These are phyloP conservation scores for Ammodramus savannarum DNA, from an alignment of 2,113 vertebrate species.

Conservation along the genomic window DNA sequence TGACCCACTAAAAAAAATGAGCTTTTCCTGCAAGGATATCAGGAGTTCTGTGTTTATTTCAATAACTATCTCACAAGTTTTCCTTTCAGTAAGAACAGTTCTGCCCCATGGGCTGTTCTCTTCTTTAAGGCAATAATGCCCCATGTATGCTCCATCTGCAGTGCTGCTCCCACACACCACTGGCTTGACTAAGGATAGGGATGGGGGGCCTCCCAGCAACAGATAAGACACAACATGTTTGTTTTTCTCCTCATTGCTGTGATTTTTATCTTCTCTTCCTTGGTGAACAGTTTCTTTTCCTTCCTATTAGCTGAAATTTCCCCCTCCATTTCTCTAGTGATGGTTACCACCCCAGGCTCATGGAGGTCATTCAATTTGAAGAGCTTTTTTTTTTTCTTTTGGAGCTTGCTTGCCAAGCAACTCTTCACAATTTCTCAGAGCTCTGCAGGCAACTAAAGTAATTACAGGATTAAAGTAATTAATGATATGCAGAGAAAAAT, in stretches of 20 bases:
- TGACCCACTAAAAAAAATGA: not conserved
- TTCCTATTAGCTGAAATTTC: not conserved
- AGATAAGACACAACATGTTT: not conserved
- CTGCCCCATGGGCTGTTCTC: not conserved
- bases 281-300: not conserved
- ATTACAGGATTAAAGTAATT: constrained; percentile 68
- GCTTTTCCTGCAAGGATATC: not conserved
- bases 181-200: not conserved
- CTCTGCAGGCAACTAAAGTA: constrained; percentile 68
- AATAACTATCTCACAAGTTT: not conserved
- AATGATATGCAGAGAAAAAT: constrained; percentile 68
- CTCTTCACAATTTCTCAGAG: constrained; percentile 67
- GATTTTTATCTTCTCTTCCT: not conserved
- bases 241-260: not conserved
- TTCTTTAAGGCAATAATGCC: not conserved
- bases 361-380: not conserved
- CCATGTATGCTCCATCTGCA: not conserved
- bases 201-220: not conserved
- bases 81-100: not conserved
- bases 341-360: not conserved
- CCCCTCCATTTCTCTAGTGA: constrained; percentile 24
- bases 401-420: constrained; percentile 43
- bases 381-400: not conserved
- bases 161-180: not conserved
- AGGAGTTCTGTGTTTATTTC: not conserved